phyloP scores from a whole-genome alignment of 2,797 vertebrate genomes.

The Sebastes oblongus region DNA sequence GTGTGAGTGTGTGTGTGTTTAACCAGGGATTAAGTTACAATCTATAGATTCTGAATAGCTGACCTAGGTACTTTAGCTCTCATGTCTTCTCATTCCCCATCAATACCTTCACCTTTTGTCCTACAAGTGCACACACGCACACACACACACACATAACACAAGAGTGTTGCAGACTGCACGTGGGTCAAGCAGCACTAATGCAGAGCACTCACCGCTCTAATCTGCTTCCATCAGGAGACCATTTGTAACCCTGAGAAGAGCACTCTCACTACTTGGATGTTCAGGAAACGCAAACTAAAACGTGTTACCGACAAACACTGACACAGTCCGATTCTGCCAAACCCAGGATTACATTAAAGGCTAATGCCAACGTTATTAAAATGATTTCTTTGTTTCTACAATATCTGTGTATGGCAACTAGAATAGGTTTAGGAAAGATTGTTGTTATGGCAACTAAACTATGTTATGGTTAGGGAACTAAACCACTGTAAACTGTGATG shows the following conservation, averaged over 20 bases:
- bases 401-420: no score
- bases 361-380: background rate
- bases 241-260: conserved; percentile 30
- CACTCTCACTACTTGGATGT: background rate
- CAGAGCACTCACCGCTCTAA: conserved; percentile 6
- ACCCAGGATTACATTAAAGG: background rate
- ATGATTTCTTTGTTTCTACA: no score
- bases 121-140: background rate
- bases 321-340: background rate
- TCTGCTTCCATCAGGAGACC: conserved; percentile 16
- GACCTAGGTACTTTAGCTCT: conserved; percentile 38
- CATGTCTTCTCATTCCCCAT: conserved; percentile 30
- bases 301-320: background rate
- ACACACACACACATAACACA: no score
- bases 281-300: background rate
- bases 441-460: no score
- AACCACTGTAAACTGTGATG: background rate
- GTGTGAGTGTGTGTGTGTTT: conserved; percentile 5
- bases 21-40: conserved; percentile 47
- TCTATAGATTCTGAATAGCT: conserved; percentile 51
- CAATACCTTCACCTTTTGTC: conserved; percentile 55
- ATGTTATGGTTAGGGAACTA: background rate
- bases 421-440: no score
- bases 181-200: conserved; percentile 26
- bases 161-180: background rate